A percentile compares a stretch with the other conserved stretches of the same genome.
phyloP scores from a whole-genome alignment of 2,888 invertebrate genomes.

The Amblyteles armatorius region DNA sequence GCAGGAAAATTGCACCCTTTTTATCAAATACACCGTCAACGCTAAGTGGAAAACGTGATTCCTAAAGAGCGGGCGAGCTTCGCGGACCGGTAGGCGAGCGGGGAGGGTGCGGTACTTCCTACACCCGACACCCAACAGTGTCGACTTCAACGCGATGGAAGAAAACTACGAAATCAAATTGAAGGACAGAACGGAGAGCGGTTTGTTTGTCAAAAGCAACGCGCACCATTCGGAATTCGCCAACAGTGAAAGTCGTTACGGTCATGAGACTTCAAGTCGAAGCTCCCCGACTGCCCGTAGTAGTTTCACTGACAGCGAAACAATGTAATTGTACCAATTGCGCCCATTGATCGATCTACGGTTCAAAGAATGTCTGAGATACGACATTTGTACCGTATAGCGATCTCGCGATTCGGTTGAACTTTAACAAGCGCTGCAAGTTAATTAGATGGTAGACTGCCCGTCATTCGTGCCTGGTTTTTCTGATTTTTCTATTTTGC shows the following conservation, averaged over 20 bases:
- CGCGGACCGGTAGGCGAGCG: not conserved
- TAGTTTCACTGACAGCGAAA: not conserved
- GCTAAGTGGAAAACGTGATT: constrained; percentile 42
- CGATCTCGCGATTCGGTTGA: no score
- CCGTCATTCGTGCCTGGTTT: no score
- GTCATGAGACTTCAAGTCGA: no score
- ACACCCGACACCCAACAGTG: not conserved
- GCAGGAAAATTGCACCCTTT: constrained; percentile 28
- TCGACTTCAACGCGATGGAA: not conserved
- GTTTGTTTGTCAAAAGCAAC: not conserved
- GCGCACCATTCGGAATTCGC: not conserved
- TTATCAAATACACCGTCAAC: constrained; percentile 56
- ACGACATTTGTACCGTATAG: no score
- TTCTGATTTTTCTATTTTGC: no score
- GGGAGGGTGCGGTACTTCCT: not conserved
- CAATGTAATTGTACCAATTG: no score
- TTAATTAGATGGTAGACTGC: no score
- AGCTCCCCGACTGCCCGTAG: not conserved
- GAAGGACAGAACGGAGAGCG: not conserved
- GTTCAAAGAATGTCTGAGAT: no score
- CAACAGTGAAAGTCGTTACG: not conserved
- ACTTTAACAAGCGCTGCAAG: no score
- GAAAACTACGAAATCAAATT: not conserved
- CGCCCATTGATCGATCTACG: no score
- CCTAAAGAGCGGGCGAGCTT: constrained; percentile 1